Evolutionary conservation across 2,797 vertebrate genomes (phyloP).

Genomic region (Pelobates cultripes): DNA sequence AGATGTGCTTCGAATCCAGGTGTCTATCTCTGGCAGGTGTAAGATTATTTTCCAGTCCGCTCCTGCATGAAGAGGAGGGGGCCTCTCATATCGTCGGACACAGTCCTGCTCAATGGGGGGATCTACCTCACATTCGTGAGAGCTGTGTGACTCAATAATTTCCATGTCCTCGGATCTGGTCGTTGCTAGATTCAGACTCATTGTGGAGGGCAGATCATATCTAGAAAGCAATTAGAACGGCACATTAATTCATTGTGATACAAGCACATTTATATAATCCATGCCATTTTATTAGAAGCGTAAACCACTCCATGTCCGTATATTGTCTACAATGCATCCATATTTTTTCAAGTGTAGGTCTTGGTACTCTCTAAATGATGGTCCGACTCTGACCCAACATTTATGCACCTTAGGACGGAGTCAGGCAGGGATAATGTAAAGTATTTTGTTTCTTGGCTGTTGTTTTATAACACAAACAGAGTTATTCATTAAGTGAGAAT

Average conservation of each 20-base stretch:
- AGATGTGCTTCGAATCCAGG: slow-evolving; percentile 88
- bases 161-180: slow-evolving; percentile 73
- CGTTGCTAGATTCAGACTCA: slow-evolving; percentile 83
- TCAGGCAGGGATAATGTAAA: no score
- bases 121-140: slow-evolving; percentile 81
- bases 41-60: slow-evolving; percentile 98
- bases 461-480: no score
- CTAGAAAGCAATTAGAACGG: slow-evolving; percentile 63
- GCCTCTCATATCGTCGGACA: slow-evolving; percentile 82
- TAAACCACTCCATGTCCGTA: no score
- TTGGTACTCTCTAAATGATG: no score
- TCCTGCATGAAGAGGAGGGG: slow-evolving; percentile 89
- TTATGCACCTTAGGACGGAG: no score
- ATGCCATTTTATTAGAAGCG: no score
- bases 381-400: no score
- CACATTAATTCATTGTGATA: not conserved
- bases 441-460: no score
- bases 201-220: slow-evolving; percentile 68
- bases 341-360: no score
- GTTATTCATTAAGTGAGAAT: no score
- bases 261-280: no score
- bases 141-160: slow-evolving; percentile 75
- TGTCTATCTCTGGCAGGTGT: slow-evolving; percentile 96
- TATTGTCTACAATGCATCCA: no score
- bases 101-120: slow-evolving; percentile 69